These are phyloP conservation scores for Sebastes matsubarae DNA, from an alignment of 2,797 vertebrate species.

Conservation along the genomic window DNA sequence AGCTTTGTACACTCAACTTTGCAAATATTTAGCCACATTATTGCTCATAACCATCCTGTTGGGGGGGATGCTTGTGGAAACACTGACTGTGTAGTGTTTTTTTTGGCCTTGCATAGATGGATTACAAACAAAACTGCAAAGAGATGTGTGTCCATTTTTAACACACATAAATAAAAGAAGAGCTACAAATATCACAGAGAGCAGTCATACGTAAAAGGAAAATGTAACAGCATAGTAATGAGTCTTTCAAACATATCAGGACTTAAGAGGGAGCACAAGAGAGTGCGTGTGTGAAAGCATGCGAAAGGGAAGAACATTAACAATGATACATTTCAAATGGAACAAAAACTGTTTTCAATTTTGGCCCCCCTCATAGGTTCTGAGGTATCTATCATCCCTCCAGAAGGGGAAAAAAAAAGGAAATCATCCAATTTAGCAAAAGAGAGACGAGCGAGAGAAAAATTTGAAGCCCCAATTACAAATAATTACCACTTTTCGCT, in stretches of 20 bases:
- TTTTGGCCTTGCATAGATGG: background rate
- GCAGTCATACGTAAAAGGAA: slow-evolving; percentile 36
- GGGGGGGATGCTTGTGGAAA: background rate
- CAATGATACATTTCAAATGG: slow-evolving; percentile 89
- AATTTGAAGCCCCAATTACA: slow-evolving; percentile 96
- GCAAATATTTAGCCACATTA: slow-evolving; percentile 21
- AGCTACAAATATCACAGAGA: background rate
- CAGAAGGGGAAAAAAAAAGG: slow-evolving; percentile 81
- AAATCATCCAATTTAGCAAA: slow-evolving; percentile 90
- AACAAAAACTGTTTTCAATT: slow-evolving; percentile 96
- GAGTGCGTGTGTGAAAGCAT: slow-evolving; percentile 66
- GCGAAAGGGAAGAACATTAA: slow-evolving; percentile 64
- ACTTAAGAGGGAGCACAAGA: slow-evolving; percentile 26
- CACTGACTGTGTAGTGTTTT: background rate
- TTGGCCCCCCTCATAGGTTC: slow-evolving; percentile 84
- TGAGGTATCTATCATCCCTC: slow-evolving; percentile 89
- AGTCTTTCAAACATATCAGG: slow-evolving; percentile 82
- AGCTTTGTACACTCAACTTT: background rate
- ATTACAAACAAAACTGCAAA: background rate
- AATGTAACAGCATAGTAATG: slow-evolving; percentile 66
- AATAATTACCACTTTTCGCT: slow-evolving; percentile 99
- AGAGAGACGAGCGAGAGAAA: slow-evolving; percentile 81
- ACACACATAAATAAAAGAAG: background rate
- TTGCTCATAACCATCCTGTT: slow-evolving; percentile 15
- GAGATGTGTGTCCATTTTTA: background rate